These are phyloP conservation scores for Drosophila neocordata DNA, from an alignment of 1,140 invertebrate genomes.

Conservation along the genomic window DNA sequence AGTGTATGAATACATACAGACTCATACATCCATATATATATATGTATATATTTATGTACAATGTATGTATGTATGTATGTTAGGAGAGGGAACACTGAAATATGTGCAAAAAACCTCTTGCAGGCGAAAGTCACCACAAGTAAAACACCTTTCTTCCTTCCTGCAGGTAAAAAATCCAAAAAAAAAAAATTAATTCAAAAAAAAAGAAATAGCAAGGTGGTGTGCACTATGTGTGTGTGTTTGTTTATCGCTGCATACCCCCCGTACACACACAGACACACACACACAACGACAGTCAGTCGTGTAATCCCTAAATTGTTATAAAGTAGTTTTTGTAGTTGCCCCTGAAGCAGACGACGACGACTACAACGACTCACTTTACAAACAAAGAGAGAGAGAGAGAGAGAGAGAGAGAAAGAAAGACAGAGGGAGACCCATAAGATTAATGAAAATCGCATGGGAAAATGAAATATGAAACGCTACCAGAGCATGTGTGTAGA, in stretches of 20 bases:
- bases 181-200: constrained; percentile 32
- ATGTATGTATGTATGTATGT: too few species aligned
- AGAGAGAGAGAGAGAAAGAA: too few species aligned
- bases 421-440: constrained; percentile 31
- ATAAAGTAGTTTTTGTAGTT: constrained; percentile 56
- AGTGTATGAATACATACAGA: background rate
- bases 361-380: constrained; percentile 34
- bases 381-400: constrained; percentile 23
- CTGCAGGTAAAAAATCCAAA: constrained; percentile 49
- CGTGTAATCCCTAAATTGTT: constrained; percentile 51
- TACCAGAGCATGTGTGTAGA: constrained; percentile 30
- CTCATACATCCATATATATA: background rate
- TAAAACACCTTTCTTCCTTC: constrained; percentile 20
- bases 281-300: too few species aligned
- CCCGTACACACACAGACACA: background rate
- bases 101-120: constrained; percentile 39
- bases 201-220: constrained; percentile 44
- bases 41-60: too few species aligned
- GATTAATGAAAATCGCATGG: constrained; percentile 73
- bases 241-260: constrained; percentile 6
- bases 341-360: constrained; percentile 10
- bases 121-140: constrained; percentile 55
- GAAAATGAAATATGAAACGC: constrained; percentile 71
- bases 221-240: constrained; percentile 23
- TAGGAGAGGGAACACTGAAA: constrained; percentile 2